A percentile compares a stretch with the other conserved stretches of the same genome.
phyloP scores from a whole-genome alignment of 2,113 vertebrate genomes.

The Protobothrops mucrosquamatus region DNA sequence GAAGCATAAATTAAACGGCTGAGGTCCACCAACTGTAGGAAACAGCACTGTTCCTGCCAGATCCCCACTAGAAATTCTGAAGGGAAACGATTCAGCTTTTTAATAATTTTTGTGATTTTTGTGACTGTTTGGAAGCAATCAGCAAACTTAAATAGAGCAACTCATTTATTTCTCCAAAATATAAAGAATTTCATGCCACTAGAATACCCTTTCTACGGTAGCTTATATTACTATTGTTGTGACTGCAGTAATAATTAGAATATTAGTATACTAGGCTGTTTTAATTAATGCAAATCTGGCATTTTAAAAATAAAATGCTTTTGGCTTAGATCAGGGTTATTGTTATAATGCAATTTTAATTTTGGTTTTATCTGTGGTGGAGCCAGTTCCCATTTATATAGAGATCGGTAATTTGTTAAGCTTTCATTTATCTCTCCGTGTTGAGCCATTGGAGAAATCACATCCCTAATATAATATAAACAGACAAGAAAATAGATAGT shows the following conservation, averaged over 20 bases:
- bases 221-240: background rate
- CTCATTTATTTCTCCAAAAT: conserved; percentile 3
- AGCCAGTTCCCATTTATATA: background rate
- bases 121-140: background rate
- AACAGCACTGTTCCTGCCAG: too few relatives aligned
- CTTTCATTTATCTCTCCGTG: background rate
- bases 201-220: background rate
- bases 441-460: background rate
- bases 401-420: background rate
- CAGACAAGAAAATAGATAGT: background rate
- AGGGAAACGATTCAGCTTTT: background rate
- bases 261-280: background rate
- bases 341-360: background rate
- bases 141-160: background rate
- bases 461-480: background rate
- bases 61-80: background rate
- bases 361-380: background rate
- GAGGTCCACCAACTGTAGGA: background rate
- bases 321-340: background rate
- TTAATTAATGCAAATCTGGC: background rate
- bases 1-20: too few relatives aligned
- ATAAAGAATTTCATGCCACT: background rate
- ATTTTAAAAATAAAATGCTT: background rate
- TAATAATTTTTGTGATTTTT: background rate
- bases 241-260: background rate